Base-by-base conservation (phyloP, 2,113 vertebrate genomes). In the Callipepla californica region DNA sequence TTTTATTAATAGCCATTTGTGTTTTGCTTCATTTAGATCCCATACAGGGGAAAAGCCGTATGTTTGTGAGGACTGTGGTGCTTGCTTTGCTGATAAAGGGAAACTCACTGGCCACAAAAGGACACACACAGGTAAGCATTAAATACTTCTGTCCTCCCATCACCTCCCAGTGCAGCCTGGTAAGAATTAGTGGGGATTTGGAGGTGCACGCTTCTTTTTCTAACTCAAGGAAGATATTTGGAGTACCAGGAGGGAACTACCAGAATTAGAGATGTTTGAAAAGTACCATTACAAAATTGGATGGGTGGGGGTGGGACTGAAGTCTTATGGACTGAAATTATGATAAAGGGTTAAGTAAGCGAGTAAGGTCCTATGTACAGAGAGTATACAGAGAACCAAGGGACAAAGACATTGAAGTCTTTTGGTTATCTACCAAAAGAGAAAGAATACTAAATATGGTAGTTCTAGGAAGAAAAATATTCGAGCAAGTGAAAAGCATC, bases 41-140 rank as follows among this genome's bases (percentile, higher is more conserved):
- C 97, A 98, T 51, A 97, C 97, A 2, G 97, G 97, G 55, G 97
- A 97, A 82, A 98, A 96, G 87, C 97, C 97, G 0, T 97, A 97
- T 28, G 79, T 97, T 26, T 97, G 97, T 42, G 97, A 97, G 76
- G 97, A 97, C 18, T 98, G 97, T 0, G 97, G 97, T 1, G 95
- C 96, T 19, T 96, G 95, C 61, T 98, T 98, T 80, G 94, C 92
- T 0, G 94, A 97, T 82, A 97, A 36, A 84, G 96, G 97, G 48
- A 97, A 97, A 55, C 96, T 98, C 72, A 97, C 94, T 0, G 38
- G 90, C 61, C 97, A 98, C 84, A 97, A 95, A 87, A 97, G 97
- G 84, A 97, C 96, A 5, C 97, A 97, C 78, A 98, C 97, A 92
- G 97, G 97, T 97, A 95, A 58, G 87, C 28, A 17, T 62, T 40